Evolutionary conservation across 2,797 vertebrate species (phyloP).

Genomic region (Amazona ochrocephala): DNA sequence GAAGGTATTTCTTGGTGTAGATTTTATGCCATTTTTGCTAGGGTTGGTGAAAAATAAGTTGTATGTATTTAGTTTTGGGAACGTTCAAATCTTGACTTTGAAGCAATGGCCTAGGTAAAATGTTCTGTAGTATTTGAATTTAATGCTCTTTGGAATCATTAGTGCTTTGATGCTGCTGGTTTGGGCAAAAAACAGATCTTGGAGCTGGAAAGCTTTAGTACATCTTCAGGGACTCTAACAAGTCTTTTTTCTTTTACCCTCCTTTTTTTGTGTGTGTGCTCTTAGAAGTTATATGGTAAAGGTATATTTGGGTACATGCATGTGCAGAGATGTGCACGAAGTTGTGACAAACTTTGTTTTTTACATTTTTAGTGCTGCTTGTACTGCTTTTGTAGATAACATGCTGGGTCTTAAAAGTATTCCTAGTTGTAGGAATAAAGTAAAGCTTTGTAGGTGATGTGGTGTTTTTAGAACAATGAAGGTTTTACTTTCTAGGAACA

Average conservation of each 20-base stretch:
- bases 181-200: not conserved
- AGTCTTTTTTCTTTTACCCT: not conserved
- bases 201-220: not conserved
- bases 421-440: not conserved
- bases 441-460: not conserved
- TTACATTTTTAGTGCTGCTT: not conserved
- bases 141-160: not conserved
- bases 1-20: not conserved
- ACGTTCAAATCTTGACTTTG: not conserved
- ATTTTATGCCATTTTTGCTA: not conserved
- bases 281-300: not conserved
- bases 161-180: not conserved
- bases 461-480: not conserved
- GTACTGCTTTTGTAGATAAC: not conserved
- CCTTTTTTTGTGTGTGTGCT: not conserved
- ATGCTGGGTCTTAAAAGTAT: not conserved
- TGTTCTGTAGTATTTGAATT: not conserved
- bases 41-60: not conserved
- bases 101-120: not conserved
- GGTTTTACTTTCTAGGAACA: not conserved
- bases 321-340: not conserved
- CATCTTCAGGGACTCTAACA: not conserved
- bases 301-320: not conserved
- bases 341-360: not conserved
- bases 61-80: not conserved